phyloP scores from a whole-genome alignment of 2,888 invertebrate genomes.

The Aleiodes alternator region DNA sequence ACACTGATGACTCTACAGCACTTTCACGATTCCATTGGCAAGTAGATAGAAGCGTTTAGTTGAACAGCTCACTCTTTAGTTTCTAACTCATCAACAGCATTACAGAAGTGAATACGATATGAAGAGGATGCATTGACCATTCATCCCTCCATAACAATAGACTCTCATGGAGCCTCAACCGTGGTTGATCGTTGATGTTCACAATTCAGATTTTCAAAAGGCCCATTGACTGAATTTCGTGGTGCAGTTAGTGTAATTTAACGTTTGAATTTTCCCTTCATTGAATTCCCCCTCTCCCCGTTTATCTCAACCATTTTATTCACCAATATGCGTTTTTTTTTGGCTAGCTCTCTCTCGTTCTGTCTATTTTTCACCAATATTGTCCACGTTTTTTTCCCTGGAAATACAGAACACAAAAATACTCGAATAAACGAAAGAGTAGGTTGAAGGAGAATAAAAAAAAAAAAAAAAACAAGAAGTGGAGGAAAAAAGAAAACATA shows the following conservation, averaged over 20 bases:
- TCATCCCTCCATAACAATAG: constrained; percentile 13
- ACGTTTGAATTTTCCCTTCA: too few species aligned
- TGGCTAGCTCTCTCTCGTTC: too few species aligned
- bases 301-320: too few species aligned
- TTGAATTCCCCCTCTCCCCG: too few species aligned
- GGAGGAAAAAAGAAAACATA: constrained; percentile 17
- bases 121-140: constrained; percentile 23
- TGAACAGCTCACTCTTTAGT: constrained; percentile 28
- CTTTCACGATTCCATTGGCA: not conserved
- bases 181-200: constrained; percentile 14
- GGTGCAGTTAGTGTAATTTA: too few species aligned
- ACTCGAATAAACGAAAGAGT: too few species aligned
- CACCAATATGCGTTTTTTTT: too few species aligned
- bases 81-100: constrained; percentile 32
- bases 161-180: not conserved
- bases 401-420: not conserved
- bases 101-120: constrained; percentile 1
- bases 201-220: not conserved
- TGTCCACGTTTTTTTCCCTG: not conserved
- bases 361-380: not conserved
- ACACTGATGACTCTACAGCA: too few species aligned
- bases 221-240: constrained; percentile 1
- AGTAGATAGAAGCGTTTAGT: not conserved
- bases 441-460: not conserved
- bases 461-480: not conserved